Evolutionary conservation across 2,888 invertebrate genomes (phyloP).

Genomic region (Tetheella fluctuosa): DNA sequence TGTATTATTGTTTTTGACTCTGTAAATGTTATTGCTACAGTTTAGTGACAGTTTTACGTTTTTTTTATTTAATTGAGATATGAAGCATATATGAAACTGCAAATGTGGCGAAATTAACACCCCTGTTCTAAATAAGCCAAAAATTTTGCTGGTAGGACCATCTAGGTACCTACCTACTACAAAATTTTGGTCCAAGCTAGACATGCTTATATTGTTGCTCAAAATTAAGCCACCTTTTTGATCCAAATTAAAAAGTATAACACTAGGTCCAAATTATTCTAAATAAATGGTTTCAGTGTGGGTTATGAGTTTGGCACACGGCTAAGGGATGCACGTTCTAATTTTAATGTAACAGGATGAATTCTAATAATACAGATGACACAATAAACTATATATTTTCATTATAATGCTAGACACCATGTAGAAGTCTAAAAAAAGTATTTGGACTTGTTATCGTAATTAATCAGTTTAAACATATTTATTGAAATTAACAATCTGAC

Average conservation of each 20-base stretch:
- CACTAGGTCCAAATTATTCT: not conserved
- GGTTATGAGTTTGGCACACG: constrained; percentile 19
- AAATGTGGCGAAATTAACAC: too few relatives aligned
- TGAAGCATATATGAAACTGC: too few relatives aligned
- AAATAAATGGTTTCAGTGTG: constrained; percentile 13
- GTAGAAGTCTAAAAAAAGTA: not conserved
- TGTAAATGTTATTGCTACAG: too few relatives aligned
- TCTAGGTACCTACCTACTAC: too few relatives aligned
- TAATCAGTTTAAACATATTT: not conserved
- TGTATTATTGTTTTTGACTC: too few relatives aligned
- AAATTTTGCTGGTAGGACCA: not conserved
- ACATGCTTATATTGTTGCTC: not conserved
- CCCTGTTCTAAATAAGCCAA: constrained; percentile 1
- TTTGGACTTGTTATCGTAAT: not conserved
- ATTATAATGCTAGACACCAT: constrained; percentile 25
- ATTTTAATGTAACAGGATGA: not conserved
- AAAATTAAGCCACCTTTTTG: too few relatives aligned
- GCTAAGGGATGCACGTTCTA: constrained; percentile 34
- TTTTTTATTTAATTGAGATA: too few relatives aligned
- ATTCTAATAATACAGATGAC: not conserved
- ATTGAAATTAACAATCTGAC: not conserved
- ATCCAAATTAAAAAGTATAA: too few relatives aligned
- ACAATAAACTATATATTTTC: not conserved
- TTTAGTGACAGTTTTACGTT: too few relatives aligned
- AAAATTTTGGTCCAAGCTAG: not conserved